These are phyloP conservation scores for Steinernema khuongi DNA, from an alignment of 1,140 invertebrate species.

Conservation along the genomic window DNA sequence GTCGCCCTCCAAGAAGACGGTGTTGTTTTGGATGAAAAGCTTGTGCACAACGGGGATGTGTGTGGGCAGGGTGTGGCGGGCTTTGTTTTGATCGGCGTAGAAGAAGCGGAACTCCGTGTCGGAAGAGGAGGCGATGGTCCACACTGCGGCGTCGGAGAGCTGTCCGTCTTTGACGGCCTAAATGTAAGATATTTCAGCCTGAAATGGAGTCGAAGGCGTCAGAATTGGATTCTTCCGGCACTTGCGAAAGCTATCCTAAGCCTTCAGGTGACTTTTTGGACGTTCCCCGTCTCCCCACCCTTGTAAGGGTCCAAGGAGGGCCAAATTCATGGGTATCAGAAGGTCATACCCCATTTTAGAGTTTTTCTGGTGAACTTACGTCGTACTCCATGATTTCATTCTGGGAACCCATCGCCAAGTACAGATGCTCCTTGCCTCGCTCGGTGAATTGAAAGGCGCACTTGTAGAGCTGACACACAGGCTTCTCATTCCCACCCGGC, in stretches of 20 bases:
- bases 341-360: no score
- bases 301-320: no score
- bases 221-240: no score
- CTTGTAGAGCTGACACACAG: not conserved
- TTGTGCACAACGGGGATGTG: not conserved
- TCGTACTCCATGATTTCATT: not conserved
- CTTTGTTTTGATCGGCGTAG: not conserved
- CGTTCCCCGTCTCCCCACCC: no score
- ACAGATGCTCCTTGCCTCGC: not conserved
- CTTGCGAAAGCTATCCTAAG: no score
- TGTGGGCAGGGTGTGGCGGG: not conserved
- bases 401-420: not conserved
- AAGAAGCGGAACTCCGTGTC: constrained; percentile 9
- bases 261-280: no score
- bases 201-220: no score
- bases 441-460: not conserved
- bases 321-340: no score
- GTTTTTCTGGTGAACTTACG: not conserved
- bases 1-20: not conserved
- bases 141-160: not conserved
- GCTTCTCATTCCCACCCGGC: not conserved
- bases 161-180: not conserved
- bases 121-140: not conserved
- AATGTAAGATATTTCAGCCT: no score
- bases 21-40: not conserved